Base-by-base conservation (phyloP, 2,113 vertebrate species). In the Eulemur rufifrons region DNA sequence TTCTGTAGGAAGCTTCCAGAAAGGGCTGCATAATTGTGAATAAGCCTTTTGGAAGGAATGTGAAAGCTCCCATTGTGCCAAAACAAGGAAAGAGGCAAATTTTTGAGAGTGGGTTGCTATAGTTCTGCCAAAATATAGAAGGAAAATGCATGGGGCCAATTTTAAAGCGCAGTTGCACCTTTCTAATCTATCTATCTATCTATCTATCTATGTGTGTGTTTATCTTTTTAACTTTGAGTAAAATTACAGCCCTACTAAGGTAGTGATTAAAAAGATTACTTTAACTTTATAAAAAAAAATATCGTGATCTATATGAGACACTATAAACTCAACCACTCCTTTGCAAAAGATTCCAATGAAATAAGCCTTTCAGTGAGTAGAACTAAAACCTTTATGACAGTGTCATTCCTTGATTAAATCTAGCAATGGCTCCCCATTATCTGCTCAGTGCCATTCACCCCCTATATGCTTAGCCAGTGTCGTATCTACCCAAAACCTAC, bases 1-100 rank as follows among this genome's bases (percentile, higher is more conserved):
- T 94, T 91, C 95, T 83, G 39, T 45, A 71, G 91, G 93, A 80
- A 95, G 87, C n/a, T 29, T 64, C 92, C 74, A 39, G 59, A 45
- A 25, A 87, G 63, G 83, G 39, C 11, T 37, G 74, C 59, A 59
- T 56, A 71, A 71, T 84, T 77, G 83, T 92, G 86, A 96, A 95
- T 87, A 73, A 81, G 96, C 45, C 86, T 94, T 89, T 91, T 92
- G 90, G 94, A 86, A 85, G 90, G 27, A 42, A 68, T 5, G 23
- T 86, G 94, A 97, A 96, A 74, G 80, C 94, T 59, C 81, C 81
- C 77, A 68, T 74, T 95, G 94, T 95, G 84, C 56, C 61, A 17
- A 64, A 73, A 42, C 78, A 71, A 83, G 93, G 83, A 94, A 39
- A 21, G n/a, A 68, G 29, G 92, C 74, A 93, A 85, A 11, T 21